Evolutionary conservation across 2,113 vertebrate genomes (phyloP).

Genomic region (Lutjanus erythropterus): DNA sequence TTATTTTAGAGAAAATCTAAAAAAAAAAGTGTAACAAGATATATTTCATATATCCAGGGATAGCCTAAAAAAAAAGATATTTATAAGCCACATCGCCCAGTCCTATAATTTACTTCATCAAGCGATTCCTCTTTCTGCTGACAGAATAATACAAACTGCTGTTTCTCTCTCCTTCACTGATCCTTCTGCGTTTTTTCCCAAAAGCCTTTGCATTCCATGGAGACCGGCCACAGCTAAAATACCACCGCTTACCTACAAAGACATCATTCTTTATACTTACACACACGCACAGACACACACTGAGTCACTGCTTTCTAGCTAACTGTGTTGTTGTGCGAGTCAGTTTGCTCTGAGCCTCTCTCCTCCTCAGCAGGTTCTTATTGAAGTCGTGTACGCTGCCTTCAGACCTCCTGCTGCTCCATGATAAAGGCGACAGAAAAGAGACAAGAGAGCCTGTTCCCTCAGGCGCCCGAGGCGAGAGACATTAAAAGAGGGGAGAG

Average conservation of each 20-base stretch:
- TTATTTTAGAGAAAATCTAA: too few species aligned
- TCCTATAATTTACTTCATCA: too few species aligned
- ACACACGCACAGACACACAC: not conserved
- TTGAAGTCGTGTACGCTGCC: slow-evolving; percentile 37
- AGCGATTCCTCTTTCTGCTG: not conserved
- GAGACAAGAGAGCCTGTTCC: slow-evolving; percentile 33
- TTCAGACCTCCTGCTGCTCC: slow-evolving; percentile 56
- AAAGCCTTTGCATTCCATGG: slow-evolving; percentile 60
- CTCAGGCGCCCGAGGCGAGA: slow-evolving; percentile 30
- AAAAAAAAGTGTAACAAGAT: too few species aligned
- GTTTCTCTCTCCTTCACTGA: slow-evolving; percentile 16
- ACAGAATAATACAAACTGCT: not conserved
- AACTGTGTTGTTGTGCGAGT: slow-evolving; percentile 10
- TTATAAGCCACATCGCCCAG: too few species aligned
- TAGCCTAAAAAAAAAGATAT: too few species aligned
- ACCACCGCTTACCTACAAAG: slow-evolving; percentile 69
- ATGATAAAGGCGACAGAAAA: slow-evolving; percentile 38
- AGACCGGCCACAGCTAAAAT: slow-evolving; percentile 56
- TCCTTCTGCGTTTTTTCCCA: slow-evolving; percentile 53
- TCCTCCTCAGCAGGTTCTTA: slow-evolving; percentile 60
- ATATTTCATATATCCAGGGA: too few species aligned
- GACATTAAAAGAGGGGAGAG: slow-evolving; percentile 19
- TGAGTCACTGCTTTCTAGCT: slow-evolving; percentile 21
- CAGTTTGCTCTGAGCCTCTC: slow-evolving; percentile 24
- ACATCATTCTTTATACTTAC: slow-evolving; percentile 53